Base-by-base conservation (phyloP, 2,888 invertebrate genomes). In the Scelioninae gen. 1 region DNA sequence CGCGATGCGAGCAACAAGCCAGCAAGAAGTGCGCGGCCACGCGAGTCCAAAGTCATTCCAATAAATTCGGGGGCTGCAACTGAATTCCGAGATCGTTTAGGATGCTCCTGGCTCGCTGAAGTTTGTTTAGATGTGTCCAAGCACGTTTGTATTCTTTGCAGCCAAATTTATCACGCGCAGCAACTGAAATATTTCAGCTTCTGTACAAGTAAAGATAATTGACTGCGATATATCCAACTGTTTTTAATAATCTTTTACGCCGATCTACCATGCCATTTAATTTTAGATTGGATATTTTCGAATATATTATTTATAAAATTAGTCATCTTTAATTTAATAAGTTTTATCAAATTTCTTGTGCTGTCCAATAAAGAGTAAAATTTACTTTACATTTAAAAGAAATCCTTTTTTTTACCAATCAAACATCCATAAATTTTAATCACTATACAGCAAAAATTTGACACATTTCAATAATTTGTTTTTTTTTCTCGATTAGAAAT, bases 1-100 rank as follows among this genome's bases (percentile, higher is more conserved):
- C 31, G 8, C 29, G 45, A 32, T 63, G 43, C 55, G 55, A 81
- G 81, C 81, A 81, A 81, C 81, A 81, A 75, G 69, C 81, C 75
- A 23, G 69, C 65, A 80, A 80, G 80, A 80, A 80, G 32, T 49
- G 62, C 65, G 63, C 55, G 53, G 45, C 63, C 55, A 69, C 75
- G 53, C 56, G 75, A 75, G 63, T 72, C 80, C 62, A 60, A 68
- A 75, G 58, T 81, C 69, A 32, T 58, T 76, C 58, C 81, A 76
- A 75, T 75, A 81, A 75, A 81, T 81, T 75, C 69, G 75, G 32
- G 51, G 9, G 31, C 40, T 47, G 56, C 34, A 68, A 58, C 68
- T 68, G 55, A 60, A 80, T 75, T 75, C 58, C 55, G 69, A 43
- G 63, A 62, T 69, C 80, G 69, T 74, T 68, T 80, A 58, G 62